Evolutionary conservation across 1,140 invertebrate genomes (phyloP).

Genomic region (Cylas formicarius): DNA sequence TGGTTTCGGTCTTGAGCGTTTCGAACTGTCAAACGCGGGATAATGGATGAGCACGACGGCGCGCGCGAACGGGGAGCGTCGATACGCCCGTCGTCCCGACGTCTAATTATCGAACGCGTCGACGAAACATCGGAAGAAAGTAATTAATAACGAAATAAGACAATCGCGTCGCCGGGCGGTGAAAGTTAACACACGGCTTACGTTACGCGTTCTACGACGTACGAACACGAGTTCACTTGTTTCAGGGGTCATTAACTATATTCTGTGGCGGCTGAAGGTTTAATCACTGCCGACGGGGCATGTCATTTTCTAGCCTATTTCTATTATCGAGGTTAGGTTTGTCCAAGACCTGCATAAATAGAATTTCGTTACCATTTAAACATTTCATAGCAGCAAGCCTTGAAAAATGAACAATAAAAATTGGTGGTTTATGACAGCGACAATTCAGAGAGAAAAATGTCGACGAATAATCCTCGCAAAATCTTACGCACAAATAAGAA

Average conservation of each 20-base stretch:
- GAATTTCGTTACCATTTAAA: not conserved
- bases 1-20: conserved; percentile 21
- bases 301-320: too few relatives aligned
- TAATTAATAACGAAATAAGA: conserved; percentile 24
- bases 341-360: not conserved
- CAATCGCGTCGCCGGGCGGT: conserved; percentile 6
- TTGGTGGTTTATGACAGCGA: not conserved
- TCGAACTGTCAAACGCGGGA: conserved; percentile 21
- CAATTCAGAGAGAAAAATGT: conserved; percentile 3
- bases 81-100: conserved; percentile 15
- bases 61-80: too few relatives aligned
- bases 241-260: too few relatives aligned
- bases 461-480: conserved; percentile 3
- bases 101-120: conserved; percentile 20
- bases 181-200: not conserved
- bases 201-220: not conserved
- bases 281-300: too few relatives aligned
- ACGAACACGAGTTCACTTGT: conserved; percentile 2
- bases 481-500: too few relatives aligned
- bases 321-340: conserved; percentile 4
- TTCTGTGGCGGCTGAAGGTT: too few relatives aligned
- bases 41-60: conserved; percentile 29
- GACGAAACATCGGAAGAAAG: conserved; percentile 17
- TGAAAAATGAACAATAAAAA: too few relatives aligned
- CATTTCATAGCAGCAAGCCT: too few relatives aligned